Base-by-base conservation (phyloP, 2,797 vertebrate species). In the Hipposideros larvatus region DNA sequence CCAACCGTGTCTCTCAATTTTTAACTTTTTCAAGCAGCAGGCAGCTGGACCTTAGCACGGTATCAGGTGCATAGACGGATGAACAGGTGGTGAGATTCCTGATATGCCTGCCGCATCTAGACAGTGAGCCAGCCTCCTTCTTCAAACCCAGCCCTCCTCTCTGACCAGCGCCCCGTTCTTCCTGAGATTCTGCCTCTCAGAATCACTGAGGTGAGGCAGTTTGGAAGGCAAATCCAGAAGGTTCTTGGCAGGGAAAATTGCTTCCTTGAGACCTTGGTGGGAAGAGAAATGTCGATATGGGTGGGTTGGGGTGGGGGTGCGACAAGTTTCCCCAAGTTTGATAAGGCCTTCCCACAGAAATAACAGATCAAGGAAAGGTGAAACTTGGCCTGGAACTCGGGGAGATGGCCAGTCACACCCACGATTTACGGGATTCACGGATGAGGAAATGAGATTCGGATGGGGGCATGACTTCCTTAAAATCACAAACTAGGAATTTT, bases 401-500 rank as follows among this genome's bases (percentile, higher is more conserved):
- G 7, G 51, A 66, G 31, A 61, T 7, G 34, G 89, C 34, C 22
- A 4, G 53, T 21, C 26, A 7, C 9, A 73, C 22, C 21, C 82
- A 85, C 53, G 43, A 19, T 43, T 85, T 46, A 55, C 70, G 41
- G 41, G 43, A 19, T 37, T 85, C 37, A 55, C 70, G 43, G 34
- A 74, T 43, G 68, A 85, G 82, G 91, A 96, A 94, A 87, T 94
- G 91, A 96, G 86, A 88, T 66, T 78, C 74, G 59, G 37, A 57
- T 31, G 65, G 34, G 34, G 79, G 51, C n/a, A 46, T 8, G 16
- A 51, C 14, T 66, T 82, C 37, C 55, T 95, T 55, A 61, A 43
- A 79, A 79, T 73, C 70, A 24, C 75, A 24, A 26, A 24, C 59
- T 18, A 28, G 51, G 59, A 48, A 11, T 93, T 77, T 79, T 55